These are phyloP conservation scores for Tachina lurida DNA, from an alignment of 2,888 invertebrate species.

Conservation along the genomic window DNA sequence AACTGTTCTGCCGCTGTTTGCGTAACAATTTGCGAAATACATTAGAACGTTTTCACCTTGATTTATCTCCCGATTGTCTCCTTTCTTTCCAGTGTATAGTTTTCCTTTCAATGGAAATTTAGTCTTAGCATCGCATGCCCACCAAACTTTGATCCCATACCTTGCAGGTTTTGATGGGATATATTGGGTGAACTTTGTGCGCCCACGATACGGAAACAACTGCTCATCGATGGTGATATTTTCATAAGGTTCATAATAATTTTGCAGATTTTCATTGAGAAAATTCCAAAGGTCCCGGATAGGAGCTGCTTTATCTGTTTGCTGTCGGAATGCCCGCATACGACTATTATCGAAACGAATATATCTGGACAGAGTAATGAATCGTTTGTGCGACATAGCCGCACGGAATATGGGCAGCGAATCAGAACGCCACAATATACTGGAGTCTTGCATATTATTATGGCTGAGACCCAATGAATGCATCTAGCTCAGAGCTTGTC, in stretches of 20 bases:
- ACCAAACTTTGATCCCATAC: conserved; percentile 7
- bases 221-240: not conserved
- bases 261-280: too few species aligned
- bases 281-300: too few species aligned
- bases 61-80: conserved; percentile 3
- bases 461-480: too few species aligned
- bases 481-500: too few species aligned
- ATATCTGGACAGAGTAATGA: too few species aligned
- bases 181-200: not conserved
- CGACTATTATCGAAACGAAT: too few species aligned
- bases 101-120: conserved; percentile 11
- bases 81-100: conserved; percentile 31
- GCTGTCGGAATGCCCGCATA: too few species aligned
- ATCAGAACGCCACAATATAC: too few species aligned
- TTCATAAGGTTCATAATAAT: not conserved
- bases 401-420: not conserved
- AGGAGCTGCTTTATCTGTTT: too few species aligned
- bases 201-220: not conserved
- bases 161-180: not conserved
- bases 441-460: too few species aligned
- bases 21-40: not conserved
- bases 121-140: too few species aligned
- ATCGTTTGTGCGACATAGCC: conserved; percentile 9
- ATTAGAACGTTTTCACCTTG: not conserved
- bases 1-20: conserved; percentile 28